Conservation (phyloP, 1,140 invertebrate species). For the Dinothrombium tinctorium region DNA sequence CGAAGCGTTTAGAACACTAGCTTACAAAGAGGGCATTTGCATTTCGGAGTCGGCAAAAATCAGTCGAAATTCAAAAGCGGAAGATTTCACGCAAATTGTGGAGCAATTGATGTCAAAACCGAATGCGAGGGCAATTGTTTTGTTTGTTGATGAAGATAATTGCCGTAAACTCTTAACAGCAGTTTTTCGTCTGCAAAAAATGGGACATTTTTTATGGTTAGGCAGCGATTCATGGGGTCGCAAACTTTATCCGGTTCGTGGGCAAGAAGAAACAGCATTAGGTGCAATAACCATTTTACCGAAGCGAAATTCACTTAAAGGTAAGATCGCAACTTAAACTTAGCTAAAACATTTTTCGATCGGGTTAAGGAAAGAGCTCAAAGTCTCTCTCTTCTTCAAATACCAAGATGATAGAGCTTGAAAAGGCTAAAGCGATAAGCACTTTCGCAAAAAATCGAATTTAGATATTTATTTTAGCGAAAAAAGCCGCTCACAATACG, state of each 20-base stretch:
- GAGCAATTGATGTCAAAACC: conserved; percentile 32
- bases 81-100: conserved; percentile 33
- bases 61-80: conserved; percentile 26
- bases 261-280: conserved; percentile 32
- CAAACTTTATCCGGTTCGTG: conserved; percentile 33
- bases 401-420: no score
- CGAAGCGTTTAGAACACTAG: conserved; percentile 31
- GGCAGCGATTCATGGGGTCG: conserved; percentile 41
- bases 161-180: conserved; percentile 32
- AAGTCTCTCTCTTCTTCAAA: no score
- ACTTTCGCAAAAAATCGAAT: no score
- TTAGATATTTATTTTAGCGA: no score
- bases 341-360: no score
- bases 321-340: conserved; percentile 14
- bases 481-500: no score
- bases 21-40: conserved; percentile 31
- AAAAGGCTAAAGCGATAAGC: no score
- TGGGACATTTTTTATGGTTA: conserved; percentile 33
- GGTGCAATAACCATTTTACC: conserved; percentile 37
- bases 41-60: conserved; percentile 36
- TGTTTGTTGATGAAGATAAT: conserved; percentile 51
- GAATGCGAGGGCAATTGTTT: conserved; percentile 37
- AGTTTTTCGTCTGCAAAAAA: conserved; percentile 25
- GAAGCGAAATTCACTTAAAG: conserved; percentile 19
- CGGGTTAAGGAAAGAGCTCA: no score